Percentiles rank a stretch among this genome's conserved stretches.
These are phyloP conservation scores for Coilia nasus DNA, from an alignment of 2,797 vertebrate genomes.

Conservation along the genomic window DNA sequence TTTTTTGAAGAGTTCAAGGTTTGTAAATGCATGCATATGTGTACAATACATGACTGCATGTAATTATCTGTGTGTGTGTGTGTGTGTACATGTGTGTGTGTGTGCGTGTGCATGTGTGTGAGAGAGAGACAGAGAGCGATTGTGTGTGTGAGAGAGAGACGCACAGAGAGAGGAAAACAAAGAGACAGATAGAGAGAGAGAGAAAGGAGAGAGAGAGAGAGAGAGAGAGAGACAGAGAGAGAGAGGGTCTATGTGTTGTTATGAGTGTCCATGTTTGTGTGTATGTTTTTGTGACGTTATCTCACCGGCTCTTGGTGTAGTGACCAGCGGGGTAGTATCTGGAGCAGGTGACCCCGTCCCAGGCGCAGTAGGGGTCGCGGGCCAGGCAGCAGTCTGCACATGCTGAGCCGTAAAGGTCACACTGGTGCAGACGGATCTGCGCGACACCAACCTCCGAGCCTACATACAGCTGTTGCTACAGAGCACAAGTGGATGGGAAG, in stretches of 20 bases:
- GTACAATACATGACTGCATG: background rate
- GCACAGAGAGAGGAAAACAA: too few species aligned
- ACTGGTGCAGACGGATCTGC: constrained; percentile 91
- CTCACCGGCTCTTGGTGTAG: constrained; percentile 83
- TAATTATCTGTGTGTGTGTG: background rate
- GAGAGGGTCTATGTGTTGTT: too few species aligned
- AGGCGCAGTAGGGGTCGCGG: constrained; percentile 95
- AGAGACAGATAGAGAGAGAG: background rate
- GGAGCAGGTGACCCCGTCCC: constrained; percentile 94
- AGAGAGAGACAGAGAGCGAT: background rate
- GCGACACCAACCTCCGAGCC: constrained; percentile 85
- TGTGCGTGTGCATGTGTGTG: background rate
- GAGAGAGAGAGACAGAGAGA: too few species aligned
- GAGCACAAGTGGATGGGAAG: constrained; percentile 16
- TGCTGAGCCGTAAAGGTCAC: constrained; percentile 90
- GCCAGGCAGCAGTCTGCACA: constrained; percentile 96
- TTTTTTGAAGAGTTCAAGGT: too few species aligned
- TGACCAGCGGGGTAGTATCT: constrained; percentile 85
- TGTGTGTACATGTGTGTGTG: background rate
- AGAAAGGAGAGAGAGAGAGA: background rate
- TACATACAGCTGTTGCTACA: constrained; percentile 93
- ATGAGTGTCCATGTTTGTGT: background rate
- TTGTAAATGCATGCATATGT: background rate
- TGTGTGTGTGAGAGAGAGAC: background rate
- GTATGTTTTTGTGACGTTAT: constrained; percentile 21